These are phyloP conservation scores for Turritopsis dohrnii DNA, from an alignment of 30 jellyfish, hydroid and myxozoan genomes.

Conservation along the genomic window DNA sequence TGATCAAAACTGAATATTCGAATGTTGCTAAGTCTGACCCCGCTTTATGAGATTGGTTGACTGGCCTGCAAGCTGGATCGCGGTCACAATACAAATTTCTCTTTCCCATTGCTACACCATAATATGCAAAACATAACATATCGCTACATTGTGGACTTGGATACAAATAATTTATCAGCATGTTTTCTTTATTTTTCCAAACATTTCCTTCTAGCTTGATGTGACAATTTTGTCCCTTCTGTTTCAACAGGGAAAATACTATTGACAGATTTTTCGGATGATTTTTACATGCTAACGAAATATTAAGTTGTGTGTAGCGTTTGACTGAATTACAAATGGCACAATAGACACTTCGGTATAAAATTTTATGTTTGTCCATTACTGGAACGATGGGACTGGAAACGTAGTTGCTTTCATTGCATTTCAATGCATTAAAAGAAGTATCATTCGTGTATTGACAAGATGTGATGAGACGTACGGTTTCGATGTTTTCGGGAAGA, in stretches of 20 bases:
- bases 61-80: background rate
- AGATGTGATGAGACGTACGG: background rate
- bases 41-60: background rate
- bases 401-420: background rate
- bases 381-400: background rate
- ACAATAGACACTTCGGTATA: background rate
- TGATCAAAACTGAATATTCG: background rate
- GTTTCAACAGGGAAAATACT: background rate
- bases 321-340: background rate
- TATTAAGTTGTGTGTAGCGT: background rate
- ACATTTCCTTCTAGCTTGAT: background rate
- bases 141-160: background rate
- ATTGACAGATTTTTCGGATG: background rate
- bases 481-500: background rate
- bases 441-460: background rate
- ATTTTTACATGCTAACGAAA: background rate
- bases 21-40: background rate
- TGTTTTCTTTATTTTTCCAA: background rate
- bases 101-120: background rate
- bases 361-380: background rate
- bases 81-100: background rate
- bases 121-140: background rate
- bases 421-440: background rate
- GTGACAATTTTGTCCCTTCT: background rate
- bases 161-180: background rate